Base-by-base conservation (phyloP, 2,113 vertebrate species). In the Percopsis transmontana region DNA sequence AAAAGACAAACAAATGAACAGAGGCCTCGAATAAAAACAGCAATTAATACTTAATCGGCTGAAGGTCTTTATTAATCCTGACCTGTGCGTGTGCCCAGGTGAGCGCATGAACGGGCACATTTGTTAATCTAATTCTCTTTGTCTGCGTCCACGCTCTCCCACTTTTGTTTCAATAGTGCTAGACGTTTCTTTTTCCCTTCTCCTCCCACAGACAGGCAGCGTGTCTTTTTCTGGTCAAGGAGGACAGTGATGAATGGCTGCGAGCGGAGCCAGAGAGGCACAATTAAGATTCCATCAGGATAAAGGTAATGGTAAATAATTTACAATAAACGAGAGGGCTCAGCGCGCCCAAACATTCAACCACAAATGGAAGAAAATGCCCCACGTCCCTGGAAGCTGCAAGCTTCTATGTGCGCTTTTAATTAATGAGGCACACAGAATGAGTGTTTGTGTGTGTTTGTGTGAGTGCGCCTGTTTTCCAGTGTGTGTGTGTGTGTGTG, bases 231-330 rank as follows among this genome's bases (percentile, higher is more conserved):
- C 81, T 76, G 77, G 76, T 74, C 53, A 66, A 73, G 76, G 67
- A 78, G 71, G 89, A 91, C 82, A 7, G 78, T 90, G 91, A 92
- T 90, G 76, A 89, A 93, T 92, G 77, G 79, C 87, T 74, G 61
- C 62, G 27, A 79, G 79, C 71, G 39, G 47, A 73, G 81, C 83
- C 19, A 45, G 79, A 88, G 87, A 91, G 82, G 85, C 82, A 71
- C 89, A 92, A 93, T 93, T 93, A 93, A 93, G 91, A 93, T 93
- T 90, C 90, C 86, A 89, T 92, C 91, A 91, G 90, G 92, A 92
- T 92, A 92, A 92, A 88, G 85, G 85, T 88, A 88, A 87, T 88
- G 84, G 87, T 90, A 90, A 92, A 92, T 92, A 89, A 92, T 92
- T 92, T 92, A 92, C 89, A 90, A 90, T 90, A 91, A n/a, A 88